A percentile compares a stretch with the other conserved stretches of the same genome.
phyloP scores from a whole-genome alignment of 2,797 vertebrate genomes.

The Saxicola maurus region DNA sequence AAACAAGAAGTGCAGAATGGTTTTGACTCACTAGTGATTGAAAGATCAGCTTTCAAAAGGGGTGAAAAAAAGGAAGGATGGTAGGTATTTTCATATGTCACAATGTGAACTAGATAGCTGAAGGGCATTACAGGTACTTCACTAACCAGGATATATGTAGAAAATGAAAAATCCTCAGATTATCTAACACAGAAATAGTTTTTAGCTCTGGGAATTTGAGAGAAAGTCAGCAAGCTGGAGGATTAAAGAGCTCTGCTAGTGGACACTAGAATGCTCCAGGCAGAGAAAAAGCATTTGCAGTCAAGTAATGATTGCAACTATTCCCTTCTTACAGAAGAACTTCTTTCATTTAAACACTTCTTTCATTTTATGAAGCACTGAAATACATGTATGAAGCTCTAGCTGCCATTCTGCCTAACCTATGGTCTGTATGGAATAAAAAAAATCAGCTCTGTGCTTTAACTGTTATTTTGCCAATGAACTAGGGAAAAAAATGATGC shows the following conservation, averaged over 20 bases:
- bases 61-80: background rate
- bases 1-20: background rate
- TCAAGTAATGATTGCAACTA: background rate
- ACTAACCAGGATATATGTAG: background rate
- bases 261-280: background rate
- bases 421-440: background rate
- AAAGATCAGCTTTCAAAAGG: background rate
- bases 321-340: background rate
- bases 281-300: background rate
- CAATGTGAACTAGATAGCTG: background rate
- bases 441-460: background rate
- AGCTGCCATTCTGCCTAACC: background rate
- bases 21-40: background rate
- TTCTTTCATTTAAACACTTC: background rate
- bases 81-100: background rate
- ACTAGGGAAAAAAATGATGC: background rate
- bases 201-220: conserved; percentile 5
- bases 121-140: background rate
- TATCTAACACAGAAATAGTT: background rate
- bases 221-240: background rate
- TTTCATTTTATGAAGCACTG: background rate
- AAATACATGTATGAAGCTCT: background rate
- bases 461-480: background rate
- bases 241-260: background rate
- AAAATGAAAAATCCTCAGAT: background rate